Evolutionary conservation across 2,888 invertebrate species (phyloP).

Genomic region (Coenonympha glycerion): DNA sequence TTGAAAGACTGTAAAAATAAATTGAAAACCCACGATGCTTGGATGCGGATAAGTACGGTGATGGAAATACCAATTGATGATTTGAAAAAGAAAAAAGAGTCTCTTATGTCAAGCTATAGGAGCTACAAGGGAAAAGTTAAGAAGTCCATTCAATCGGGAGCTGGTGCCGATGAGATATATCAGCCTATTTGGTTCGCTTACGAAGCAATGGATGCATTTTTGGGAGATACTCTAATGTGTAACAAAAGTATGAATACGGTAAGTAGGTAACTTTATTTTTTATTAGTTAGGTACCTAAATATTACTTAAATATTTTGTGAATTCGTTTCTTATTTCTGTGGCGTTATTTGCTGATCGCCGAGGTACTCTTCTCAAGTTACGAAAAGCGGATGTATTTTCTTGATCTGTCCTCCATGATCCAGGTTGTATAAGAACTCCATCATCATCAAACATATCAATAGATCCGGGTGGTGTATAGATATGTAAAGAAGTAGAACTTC

Average conservation of each 20-base stretch:
- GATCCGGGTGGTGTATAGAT: background rate
- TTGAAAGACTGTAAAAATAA: too few relatives aligned
- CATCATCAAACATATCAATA: background rate
- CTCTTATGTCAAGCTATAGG: background rate
- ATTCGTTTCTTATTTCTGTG: background rate
- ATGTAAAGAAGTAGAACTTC: background rate
- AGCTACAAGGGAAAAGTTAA: too few relatives aligned
- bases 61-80: background rate
- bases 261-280: background rate
- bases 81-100: too few relatives aligned
- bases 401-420: background rate
- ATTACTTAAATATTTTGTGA: background rate
- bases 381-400: too few relatives aligned
- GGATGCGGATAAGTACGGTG: background rate
- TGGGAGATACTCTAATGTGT: background rate
- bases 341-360: background rate
- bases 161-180: too few relatives aligned
- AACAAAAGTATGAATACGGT: background rate
- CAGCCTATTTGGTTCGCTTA: background rate
- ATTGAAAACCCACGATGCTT: background rate
- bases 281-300: background rate
- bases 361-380: background rate
- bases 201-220: background rate
- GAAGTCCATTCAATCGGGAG: too few relatives aligned
- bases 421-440: background rate